Evolutionary conservation across 1,140 invertebrate genomes (phyloP), one percentile per base, ranked within the genome.

Genomic region (Laupala kohalensis): DNA sequence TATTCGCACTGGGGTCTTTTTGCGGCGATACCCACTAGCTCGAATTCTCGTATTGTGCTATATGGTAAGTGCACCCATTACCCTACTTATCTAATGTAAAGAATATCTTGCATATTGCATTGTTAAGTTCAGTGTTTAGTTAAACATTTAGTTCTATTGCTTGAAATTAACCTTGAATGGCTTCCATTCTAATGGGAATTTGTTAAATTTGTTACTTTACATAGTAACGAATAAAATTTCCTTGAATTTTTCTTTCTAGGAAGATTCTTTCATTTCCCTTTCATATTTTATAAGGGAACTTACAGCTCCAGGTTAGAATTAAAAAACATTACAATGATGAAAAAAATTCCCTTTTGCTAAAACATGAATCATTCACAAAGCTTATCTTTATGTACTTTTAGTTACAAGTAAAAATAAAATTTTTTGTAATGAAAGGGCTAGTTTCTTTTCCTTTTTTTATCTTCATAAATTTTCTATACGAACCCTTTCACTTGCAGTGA

Each of bases 21-120:
- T 94, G 29, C 83, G 92, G 72, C 81, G 91, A 73, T 92, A 94
- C 84, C 92, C 92, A 5, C 82, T 92, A 71, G 90, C 91, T 53
- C 84, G 92, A 74, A 87, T 93, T 69, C 86, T 92, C 80, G 86
- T 93, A 13, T 84, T 94, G 70, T 81, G 88, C 73, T 94, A 94
- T 76, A 89, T 89, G 83, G 87, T 87, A 80, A 82, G 78, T 79
- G 70, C 72, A 63, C 27, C 12, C n/a, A 30, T 70, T 71, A 0
- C 28, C 5, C 37, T 15, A 15, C 2, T 69, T 5, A 1, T 6
- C 5, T 5, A 3, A 26, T 23, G 6, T 1, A 12, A 4, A 0
- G 29, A 24, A 62, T 15, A 15, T 66, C 9, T 23, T 25, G n/a
- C 4, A 24, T 4, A 63, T 2, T 1, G 26, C n/a, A 28, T 69